Evolutionary conservation across 2,797 vertebrate genomes (phyloP).

Genomic region (Gymnopithys bicolor): DNA sequence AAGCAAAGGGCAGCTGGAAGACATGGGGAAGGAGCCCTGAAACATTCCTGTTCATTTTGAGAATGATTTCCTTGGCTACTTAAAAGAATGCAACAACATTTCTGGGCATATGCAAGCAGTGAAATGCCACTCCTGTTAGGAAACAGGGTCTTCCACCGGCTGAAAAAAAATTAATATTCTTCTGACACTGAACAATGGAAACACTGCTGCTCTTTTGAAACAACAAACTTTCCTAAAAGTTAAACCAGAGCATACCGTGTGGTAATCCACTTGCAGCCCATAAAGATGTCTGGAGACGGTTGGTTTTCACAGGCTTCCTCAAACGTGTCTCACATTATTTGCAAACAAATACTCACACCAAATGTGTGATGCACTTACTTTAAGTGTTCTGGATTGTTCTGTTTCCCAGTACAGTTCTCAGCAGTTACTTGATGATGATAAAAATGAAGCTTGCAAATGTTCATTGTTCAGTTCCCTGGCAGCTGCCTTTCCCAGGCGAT

Average conservation of each 20-base stretch:
- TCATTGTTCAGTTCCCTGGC: not conserved
- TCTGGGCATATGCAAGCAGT: not conserved
- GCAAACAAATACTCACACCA: not conserved
- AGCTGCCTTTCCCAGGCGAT: not conserved
- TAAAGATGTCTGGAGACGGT: not conserved
- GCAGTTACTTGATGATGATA: not conserved
- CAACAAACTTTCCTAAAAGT: not conserved
- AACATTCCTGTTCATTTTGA: not conserved
- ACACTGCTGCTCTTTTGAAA: not conserved
- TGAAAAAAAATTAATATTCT: not conserved
- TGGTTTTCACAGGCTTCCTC: not conserved
- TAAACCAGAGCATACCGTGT: not conserved
- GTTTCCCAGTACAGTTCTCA: not conserved
- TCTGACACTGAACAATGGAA: not conserved
- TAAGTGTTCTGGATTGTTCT: not conserved
- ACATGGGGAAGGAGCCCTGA: not conserved
- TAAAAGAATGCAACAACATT: not conserved
- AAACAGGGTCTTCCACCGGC: not conserved
- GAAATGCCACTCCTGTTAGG: not conserved
- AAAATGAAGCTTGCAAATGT: not conserved
- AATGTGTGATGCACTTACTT: not conserved
- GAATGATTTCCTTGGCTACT: constrained; percentile 11
- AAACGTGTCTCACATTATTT: not conserved
- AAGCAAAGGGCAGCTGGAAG: not conserved
- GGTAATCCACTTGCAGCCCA: not conserved